phyloP scores from a whole-genome alignment of 2,888 invertebrate genomes.

The Chorisops tibialis region DNA sequence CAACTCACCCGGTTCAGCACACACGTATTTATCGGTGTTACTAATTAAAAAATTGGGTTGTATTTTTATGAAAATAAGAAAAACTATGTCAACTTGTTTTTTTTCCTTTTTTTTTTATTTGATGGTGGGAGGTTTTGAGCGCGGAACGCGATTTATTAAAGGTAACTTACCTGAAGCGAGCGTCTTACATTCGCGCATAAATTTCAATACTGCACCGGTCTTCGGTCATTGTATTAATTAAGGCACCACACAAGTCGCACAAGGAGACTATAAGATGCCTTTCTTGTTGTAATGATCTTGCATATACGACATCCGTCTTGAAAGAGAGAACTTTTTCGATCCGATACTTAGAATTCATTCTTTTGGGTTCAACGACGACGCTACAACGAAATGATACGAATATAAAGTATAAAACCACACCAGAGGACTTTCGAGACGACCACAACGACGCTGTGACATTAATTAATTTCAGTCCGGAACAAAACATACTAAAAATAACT shows the following conservation, averaged over 20 bases:
- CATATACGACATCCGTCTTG: constrained; percentile 14
- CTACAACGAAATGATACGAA: neutral
- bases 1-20: no score
- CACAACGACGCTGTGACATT: constrained; percentile 21
- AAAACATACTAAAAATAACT: constrained; percentile 6
- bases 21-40: neutral
- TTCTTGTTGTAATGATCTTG: constrained; percentile 16
- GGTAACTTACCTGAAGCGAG: neutral
- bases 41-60: constrained; percentile 17
- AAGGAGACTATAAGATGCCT: constrained; percentile 4
- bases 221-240: constrained; percentile 30
- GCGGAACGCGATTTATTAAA: no score
- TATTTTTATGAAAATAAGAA: constrained; percentile 18
- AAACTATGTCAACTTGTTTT: no score
- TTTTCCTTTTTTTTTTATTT: no score
- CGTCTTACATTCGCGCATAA: constrained; percentile 25
- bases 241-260: constrained; percentile 30
- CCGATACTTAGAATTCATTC: constrained; percentile 15
- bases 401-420: no score
- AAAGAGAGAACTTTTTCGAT: neutral
- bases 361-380: neutral
- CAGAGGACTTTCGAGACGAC: neutral
- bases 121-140: no score
- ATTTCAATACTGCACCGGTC: constrained; percentile 23
- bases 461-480: constrained; percentile 22